Conservation (phyloP, 2,113 vertebrate species). For the Bambusicola thoracicus region DNA sequence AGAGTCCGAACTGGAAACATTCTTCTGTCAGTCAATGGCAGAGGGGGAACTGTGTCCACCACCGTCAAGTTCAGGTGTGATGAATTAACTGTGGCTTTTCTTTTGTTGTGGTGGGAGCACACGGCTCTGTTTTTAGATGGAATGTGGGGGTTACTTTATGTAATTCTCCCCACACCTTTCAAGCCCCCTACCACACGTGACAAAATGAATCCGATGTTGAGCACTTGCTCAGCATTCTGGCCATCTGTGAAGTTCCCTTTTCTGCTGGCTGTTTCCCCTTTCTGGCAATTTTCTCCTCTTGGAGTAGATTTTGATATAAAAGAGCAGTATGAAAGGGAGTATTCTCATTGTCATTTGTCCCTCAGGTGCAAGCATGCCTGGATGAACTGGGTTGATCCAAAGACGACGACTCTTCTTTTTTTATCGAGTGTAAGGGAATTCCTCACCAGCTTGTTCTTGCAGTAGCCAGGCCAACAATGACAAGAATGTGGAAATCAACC, state of each 20-base stretch:
- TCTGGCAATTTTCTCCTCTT: neutral
- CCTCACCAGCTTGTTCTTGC: slow-evolving; percentile 59
- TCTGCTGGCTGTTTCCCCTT: neutral
- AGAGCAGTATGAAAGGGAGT: neutral
- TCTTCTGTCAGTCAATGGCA: neutral
- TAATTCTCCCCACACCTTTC: neutral
- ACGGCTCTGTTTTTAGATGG: neutral
- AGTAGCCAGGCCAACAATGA: slow-evolving; percentile 61
- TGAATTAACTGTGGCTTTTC: neutral
- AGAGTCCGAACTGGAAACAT: neutral
- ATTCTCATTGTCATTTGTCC: neutral
- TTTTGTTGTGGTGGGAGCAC: neutral
- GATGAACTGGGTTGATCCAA: slow-evolving; percentile 26
- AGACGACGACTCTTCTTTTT: neutral
- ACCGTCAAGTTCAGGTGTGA: rapidly evolving
- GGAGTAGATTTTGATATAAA: neutral
- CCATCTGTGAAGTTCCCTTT: neutral
- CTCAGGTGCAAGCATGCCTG: neutral
- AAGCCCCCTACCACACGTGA: neutral
- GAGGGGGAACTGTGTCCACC: neutral
- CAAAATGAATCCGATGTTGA: neutral
- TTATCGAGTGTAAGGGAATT: slow-evolving; percentile 56
- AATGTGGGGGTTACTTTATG: neutral
- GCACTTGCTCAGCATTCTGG: neutral
- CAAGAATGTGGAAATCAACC: slow-evolving; percentile 69